Percentiles rank a stretch among this genome's conserved stretches.
Evolutionary conservation across 2,113 vertebrate species (phyloP).

Genomic region (Regulus satrapa): DNA sequence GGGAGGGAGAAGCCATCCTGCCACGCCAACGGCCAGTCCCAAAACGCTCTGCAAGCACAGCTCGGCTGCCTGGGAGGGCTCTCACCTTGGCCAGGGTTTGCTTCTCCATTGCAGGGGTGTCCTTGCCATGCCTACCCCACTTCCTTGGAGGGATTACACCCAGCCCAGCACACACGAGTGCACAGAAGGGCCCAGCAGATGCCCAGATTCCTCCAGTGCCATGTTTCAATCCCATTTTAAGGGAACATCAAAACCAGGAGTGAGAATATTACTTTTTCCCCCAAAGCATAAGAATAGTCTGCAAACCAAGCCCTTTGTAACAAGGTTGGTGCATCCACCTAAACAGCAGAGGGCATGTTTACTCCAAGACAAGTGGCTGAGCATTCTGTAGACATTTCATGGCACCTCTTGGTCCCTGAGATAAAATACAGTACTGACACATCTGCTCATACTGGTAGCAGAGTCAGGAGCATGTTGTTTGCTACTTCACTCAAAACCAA

Average conservation of each 20-base stretch:
- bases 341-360: constrained; percentile 68
- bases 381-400: neutral
- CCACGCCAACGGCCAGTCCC: neutral
- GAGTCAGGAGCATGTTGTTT: neutral
- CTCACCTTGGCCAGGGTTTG: neutral
- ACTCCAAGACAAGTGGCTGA: neutral
- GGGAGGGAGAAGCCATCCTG: neutral
- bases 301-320: neutral
- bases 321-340: neutral
- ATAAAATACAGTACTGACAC: neutral
- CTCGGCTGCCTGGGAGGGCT: neutral
- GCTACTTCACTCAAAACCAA: neutral
- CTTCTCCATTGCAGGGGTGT: neutral
- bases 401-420: neutral
- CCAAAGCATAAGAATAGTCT: neutral
- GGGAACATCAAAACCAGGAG: neutral
- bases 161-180: neutral
- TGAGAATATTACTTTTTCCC: neutral
- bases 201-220: neutral
- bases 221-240: neutral
- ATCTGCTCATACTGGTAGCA: neutral
- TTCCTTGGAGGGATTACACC: neutral
- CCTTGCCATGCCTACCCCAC: neutral
- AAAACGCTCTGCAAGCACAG: neutral
- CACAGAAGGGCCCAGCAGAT: neutral